A percentile compares a stretch with the other conserved stretches of the same genome.
phyloP scores from a whole-genome alignment of 2,113 vertebrate species.

The Plecturocebus donacophilus region DNA sequence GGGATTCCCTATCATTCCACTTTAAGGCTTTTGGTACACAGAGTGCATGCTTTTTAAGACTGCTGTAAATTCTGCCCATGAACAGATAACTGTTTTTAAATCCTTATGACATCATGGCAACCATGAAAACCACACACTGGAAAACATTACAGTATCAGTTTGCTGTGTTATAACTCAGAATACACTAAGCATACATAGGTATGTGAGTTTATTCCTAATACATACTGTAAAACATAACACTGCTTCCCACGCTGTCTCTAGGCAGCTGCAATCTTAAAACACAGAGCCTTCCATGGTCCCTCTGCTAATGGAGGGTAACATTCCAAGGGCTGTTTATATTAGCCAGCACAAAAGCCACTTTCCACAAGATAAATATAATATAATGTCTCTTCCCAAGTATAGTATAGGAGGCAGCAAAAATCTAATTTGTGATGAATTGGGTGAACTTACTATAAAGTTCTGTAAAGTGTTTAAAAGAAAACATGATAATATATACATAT shows the following conservation, averaged over 20 bases:
- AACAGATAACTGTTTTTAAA: constrained; percentile 41
- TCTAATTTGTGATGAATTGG: not conserved
- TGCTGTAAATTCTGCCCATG: not conserved
- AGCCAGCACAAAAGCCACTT: not conserved
- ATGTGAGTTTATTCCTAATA: not conserved
- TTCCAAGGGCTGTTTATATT: not conserved
- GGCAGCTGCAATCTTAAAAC: not conserved
- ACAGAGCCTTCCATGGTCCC: not conserved
- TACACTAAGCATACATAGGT: not conserved
- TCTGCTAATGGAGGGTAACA: not conserved
- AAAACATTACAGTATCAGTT: not conserved
- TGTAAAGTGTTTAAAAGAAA: not conserved
- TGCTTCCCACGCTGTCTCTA: not conserved
- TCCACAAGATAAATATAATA: not conserved
- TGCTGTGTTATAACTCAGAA: not conserved
- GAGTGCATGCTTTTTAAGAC: not conserved
- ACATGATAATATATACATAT: not conserved
- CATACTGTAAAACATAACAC: constrained; percentile 5
- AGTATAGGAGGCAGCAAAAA: not conserved
- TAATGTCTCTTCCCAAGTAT: not conserved
- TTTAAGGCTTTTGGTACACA: not conserved
- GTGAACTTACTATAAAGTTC: not conserved
- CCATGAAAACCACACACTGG: constrained; percentile 22
- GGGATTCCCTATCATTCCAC: not conserved
- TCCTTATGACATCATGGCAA: constrained; percentile 43